phyloP scores from a whole-genome alignment of 1,140 invertebrate species.

The Lysiphlebus fabarum region DNA sequence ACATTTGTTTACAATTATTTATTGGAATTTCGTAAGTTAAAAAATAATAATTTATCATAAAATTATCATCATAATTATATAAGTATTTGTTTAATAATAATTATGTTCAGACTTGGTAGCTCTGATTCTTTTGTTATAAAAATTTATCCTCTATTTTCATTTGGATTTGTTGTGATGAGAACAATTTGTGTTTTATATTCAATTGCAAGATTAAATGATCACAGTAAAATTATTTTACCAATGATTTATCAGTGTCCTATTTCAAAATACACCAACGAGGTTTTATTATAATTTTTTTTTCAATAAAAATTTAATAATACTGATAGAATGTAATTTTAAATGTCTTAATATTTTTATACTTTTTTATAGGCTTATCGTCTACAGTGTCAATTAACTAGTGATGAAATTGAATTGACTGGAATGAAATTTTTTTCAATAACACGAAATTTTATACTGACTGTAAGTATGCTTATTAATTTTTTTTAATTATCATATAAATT shows the following conservation, averaged over 20 bases:
- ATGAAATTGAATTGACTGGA: constrained; percentile 61
- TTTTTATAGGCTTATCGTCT: constrained; percentile 61
- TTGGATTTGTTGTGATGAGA: constrained; percentile 59
- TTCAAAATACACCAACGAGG: constrained; percentile 59
- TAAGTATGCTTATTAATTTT: constrained; percentile 42
- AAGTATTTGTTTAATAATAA: no score
- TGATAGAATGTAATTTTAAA: no score
- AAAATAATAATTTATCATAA: no score
- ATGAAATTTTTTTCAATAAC: constrained; percentile 64
- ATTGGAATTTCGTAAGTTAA: constrained; percentile 66
- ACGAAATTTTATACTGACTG: constrained; percentile 62
- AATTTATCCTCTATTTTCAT: no score
- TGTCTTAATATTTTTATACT: no score
- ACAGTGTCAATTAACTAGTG: constrained; percentile 59
- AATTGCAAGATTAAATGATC: constrained; percentile 62
- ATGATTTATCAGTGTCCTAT: constrained; percentile 59
- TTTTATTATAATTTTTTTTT: no score
- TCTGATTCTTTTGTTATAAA: no score
- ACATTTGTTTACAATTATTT: constrained; percentile 70
- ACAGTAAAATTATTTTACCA: constrained; percentile 58
- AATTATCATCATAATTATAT: no score
- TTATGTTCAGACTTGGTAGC: no score
- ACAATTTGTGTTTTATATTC: constrained; percentile 59
- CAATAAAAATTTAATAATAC: no score
- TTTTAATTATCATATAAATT: neutral